Conservation (phyloP, 37 sponge, comb jelly and placozoan species). For the Lycopodina hypogea region DNA sequence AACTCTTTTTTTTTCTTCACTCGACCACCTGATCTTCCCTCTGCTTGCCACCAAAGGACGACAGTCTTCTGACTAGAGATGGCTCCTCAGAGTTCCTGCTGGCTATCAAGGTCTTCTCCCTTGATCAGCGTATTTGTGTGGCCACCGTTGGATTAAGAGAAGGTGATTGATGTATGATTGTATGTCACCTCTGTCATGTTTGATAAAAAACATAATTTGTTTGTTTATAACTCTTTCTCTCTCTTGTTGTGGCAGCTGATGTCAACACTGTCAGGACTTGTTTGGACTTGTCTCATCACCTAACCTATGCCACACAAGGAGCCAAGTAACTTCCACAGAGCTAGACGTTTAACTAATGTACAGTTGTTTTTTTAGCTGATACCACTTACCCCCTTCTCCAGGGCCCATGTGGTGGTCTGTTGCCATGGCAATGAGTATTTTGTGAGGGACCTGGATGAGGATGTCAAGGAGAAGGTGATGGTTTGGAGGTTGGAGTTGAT, state of each 20-base stretch:
- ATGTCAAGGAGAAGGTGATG: constrained; percentile 15
- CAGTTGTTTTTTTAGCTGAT: neutral
- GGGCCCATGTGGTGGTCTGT: constrained; percentile 19
- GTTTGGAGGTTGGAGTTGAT: constrained; percentile 14
- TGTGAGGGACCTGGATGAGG: constrained; percentile 13
- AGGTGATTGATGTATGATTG: constrained; percentile 6
- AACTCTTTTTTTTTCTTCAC: too few species aligned
- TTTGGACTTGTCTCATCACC: constrained; percentile 1
- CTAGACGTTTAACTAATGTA: neutral
- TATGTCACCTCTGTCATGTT: neutral
- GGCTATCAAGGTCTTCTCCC: constrained; percentile 29
- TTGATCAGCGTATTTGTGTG: constrained; percentile 23
- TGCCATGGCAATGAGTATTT: neutral
- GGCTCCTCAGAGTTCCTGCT: constrained; percentile 40
- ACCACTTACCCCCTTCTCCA: neutral
- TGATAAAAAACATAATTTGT: neutral
- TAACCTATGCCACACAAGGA: neutral
- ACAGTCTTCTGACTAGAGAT: neutral
- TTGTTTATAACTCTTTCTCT: neutral
- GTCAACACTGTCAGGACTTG: constrained; percentile 18
- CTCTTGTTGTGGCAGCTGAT: constrained; percentile 14
- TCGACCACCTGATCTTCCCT: too few species aligned
- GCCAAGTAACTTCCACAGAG: neutral
- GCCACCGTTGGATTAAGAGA: neutral
- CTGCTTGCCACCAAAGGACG: neutral